phyloP scores from a whole-genome alignment of 2,797 vertebrate genomes.

The Mus spretus region DNA sequence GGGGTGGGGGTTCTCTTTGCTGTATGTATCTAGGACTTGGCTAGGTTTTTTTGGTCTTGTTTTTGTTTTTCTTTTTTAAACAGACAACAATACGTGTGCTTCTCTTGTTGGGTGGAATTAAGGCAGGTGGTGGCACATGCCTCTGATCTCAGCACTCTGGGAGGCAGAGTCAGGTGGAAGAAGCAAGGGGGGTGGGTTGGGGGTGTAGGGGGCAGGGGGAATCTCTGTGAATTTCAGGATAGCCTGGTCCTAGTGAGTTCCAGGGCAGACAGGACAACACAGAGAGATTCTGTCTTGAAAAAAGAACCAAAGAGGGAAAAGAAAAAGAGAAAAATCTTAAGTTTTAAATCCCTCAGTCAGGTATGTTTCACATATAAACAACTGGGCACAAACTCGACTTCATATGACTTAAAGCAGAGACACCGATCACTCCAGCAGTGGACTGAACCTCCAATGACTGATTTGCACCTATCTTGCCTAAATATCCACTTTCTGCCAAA shows the following conservation, averaged over 20 bases:
- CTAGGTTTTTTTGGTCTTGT: not conserved
- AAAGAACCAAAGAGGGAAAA: not conserved
- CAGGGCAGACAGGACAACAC: not conserved
- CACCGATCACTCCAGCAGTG: not conserved
- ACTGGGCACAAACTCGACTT: not conserved
- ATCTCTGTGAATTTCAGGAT: not conserved
- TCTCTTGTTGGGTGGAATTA: not conserved
- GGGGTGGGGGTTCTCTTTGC: too few species aligned
- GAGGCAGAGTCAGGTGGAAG: not conserved
- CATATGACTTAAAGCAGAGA: not conserved
- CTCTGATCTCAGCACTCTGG: not conserved
- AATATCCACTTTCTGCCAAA: not conserved
- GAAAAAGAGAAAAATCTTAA: too few species aligned
- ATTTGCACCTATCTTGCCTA: not conserved
- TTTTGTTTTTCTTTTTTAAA: not conserved
- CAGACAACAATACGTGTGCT: not conserved
- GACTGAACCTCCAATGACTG: not conserved
- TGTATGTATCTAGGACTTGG: too few species aligned
- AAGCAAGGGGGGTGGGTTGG: not conserved
- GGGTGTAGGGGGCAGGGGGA: too few species aligned
- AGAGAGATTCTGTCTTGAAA: not conserved
- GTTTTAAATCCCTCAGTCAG: too few species aligned
- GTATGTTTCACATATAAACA: not conserved
- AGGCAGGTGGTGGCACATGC: not conserved
- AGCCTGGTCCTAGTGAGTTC: not conserved